A percentile compares a stretch with the other conserved stretches of the same genome.
phyloP scores from a whole-genome alignment of 2,113 vertebrate genomes.

The Forbesichthys agassizii region DNA sequence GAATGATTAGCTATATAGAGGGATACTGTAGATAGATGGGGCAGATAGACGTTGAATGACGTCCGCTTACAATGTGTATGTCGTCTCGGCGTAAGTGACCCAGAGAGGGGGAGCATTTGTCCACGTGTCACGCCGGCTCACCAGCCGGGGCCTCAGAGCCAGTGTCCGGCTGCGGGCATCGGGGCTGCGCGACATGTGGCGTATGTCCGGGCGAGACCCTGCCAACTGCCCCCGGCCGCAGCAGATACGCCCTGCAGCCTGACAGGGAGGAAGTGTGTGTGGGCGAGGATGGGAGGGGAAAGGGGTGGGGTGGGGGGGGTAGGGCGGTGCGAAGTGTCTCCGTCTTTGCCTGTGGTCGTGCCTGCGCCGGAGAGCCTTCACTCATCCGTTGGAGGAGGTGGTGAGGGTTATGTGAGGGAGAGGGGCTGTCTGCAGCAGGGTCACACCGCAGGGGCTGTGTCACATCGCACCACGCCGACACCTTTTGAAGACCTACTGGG shows the following conservation, averaged over 20 bases:
- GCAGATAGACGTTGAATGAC: background rate
- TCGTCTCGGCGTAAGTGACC: conserved; percentile 6
- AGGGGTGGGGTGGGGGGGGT: conserved; percentile 24
- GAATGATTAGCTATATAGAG: background rate
- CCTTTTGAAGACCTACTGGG: conserved; percentile 59
- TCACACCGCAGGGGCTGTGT: conserved; percentile 68
- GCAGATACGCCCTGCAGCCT: conserved; percentile 58
- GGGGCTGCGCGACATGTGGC: conserved; percentile 64
- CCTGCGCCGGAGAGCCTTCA: conserved; percentile 57
- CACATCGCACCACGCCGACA: conserved; percentile 73
- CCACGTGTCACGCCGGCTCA: conserved; percentile 51
- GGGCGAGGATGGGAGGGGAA: conserved; percentile 5
- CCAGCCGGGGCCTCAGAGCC: conserved; percentile 53
- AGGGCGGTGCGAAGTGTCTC: conserved; percentile 65
- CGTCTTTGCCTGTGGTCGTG: conserved; percentile 76
- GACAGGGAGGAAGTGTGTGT: background rate
- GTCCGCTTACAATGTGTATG: background rate
- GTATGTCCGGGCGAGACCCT: conserved; percentile 74
- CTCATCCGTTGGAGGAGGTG: conserved; percentile 59
- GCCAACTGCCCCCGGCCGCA: conserved; percentile 71
- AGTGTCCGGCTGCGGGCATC: conserved; percentile 51
- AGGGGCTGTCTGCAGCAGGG: conserved; percentile 49
- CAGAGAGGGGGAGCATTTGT: conserved; percentile 16
- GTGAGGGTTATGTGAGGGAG: conserved; percentile 27
- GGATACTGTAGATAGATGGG: background rate